phyloP scores from a whole-genome alignment of 2,888 invertebrate genomes.

The Crossocerus cetratus region DNA sequence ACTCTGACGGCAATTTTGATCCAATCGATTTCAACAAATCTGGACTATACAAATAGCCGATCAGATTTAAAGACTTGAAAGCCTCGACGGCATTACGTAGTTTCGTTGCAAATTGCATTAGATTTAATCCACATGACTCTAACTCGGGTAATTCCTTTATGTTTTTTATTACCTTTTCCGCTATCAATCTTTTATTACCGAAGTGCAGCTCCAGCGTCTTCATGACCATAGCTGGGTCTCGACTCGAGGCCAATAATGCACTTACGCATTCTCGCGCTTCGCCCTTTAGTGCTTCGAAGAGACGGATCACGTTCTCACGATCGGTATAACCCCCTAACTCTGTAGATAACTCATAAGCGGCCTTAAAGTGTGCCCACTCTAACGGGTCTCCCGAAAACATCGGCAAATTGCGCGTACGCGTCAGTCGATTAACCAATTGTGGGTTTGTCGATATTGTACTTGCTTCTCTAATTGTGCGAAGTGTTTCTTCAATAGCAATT shows the following conservation, averaged over 20 bases:
- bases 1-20: slow-evolving; percentile 11
- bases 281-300: slow-evolving; percentile 14
- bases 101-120: slow-evolving; percentile 12
- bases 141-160: background rate
- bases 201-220: background rate
- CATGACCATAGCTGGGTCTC: background rate
- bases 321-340: slow-evolving; percentile 13
- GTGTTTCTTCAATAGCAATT: no score
- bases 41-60: slow-evolving; percentile 20
- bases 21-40: slow-evolving; percentile 8
- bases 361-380: slow-evolving; percentile 21
- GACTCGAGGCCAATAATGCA: slow-evolving; percentile 10
- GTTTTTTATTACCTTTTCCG: background rate
- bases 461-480: no score
- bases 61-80: slow-evolving; percentile 5
- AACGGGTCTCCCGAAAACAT: slow-evolving; percentile 19
- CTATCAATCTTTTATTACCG: background rate
- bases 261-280: slow-evolving; percentile 21
- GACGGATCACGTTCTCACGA: slow-evolving; percentile 20
- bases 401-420: slow-evolving; percentile 15
- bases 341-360: slow-evolving; percentile 15
- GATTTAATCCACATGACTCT: background rate
- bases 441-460: background rate
- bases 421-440: slow-evolving; percentile 21
- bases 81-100: slow-evolving; percentile 19